phyloP scores from a whole-genome alignment of 2,888 invertebrate genomes.

The Tachina lurida region DNA sequence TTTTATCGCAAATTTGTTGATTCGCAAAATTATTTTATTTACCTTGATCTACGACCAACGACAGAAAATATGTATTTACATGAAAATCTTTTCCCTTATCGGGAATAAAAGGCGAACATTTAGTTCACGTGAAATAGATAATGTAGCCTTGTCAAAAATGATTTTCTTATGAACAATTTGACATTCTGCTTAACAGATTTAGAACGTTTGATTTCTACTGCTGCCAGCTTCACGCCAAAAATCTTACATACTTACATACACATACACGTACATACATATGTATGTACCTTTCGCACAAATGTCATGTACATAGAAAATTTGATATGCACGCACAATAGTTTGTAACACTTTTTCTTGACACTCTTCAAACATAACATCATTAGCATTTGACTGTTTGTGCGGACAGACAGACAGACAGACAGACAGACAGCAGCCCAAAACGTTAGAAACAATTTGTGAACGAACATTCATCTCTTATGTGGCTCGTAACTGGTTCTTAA shows the following conservation, averaged over 20 bases:
- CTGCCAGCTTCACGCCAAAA: background rate
- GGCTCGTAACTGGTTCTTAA: slow-evolving; percentile 46
- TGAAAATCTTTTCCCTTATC: no score
- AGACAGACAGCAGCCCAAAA: slow-evolving; percentile 17
- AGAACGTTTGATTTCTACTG: no score
- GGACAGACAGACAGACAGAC: background rate
- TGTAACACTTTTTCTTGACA: slow-evolving; percentile 61
- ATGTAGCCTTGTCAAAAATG: no score
- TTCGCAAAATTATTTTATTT: no score
- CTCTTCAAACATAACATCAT: slow-evolving; percentile 50
- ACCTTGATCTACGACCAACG: no score
- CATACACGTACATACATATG: background rate
- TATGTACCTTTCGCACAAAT: background rate
- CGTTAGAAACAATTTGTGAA: slow-evolving; percentile 38
- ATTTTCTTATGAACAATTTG: no score
- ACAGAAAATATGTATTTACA: no score
- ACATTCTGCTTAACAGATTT: no score
- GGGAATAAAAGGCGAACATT: no score
- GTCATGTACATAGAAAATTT: slow-evolving; percentile 18
- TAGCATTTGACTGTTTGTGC: slow-evolving; percentile 18
- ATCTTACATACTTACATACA: no score
- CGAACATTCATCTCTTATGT: slow-evolving; percentile 1
- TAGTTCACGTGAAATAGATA: no score
- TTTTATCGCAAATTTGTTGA: no score
- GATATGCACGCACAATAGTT: slow-evolving; percentile 50